A percentile compares a stretch with the other conserved stretches of the same genome.
Conservation (phyloP, 2,113 vertebrate species). For the Psophia crepitans region DNA sequence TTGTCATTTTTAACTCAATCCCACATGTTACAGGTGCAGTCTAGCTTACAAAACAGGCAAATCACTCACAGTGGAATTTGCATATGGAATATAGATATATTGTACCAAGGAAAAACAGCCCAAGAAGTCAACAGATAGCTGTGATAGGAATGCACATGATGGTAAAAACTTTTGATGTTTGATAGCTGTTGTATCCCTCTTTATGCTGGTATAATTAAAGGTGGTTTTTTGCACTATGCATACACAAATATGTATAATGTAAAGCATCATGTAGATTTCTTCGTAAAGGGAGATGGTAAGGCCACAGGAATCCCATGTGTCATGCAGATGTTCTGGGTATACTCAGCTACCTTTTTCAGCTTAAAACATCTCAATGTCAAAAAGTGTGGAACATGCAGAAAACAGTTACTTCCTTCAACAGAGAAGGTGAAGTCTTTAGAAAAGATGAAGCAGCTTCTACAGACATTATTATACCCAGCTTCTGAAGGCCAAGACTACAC, state of each 20-base stretch:
- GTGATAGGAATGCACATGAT: not conserved
- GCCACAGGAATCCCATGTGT: not conserved
- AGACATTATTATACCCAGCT: not conserved
- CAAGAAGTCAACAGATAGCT: constrained; percentile 58
- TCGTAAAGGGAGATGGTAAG: not conserved
- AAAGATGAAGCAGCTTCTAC: not conserved
- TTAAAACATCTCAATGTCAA: not conserved
- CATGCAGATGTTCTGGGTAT: not conserved
- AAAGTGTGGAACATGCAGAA: not conserved
- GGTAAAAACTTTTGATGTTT: constrained; percentile 17
- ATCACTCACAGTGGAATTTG: constrained; percentile 75
- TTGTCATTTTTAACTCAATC: constrained; percentile 95
- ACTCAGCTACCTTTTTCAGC: not conserved
- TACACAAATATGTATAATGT: not conserved
- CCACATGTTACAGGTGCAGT: constrained; percentile 81
- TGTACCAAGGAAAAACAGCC: not conserved
- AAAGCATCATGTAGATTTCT: not conserved
- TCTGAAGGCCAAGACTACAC: not conserved
- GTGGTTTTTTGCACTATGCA: not conserved
- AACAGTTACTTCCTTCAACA: not conserved
- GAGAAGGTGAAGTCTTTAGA: not conserved
- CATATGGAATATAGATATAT: constrained; percentile 77
- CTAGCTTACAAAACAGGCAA: constrained; percentile 84
- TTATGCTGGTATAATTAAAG: not conserved
- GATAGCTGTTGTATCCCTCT: not conserved